Percentiles rank a stretch among this genome's conserved stretches.
Evolutionary conservation across 2,888 invertebrate species (phyloP).

Genomic region (Amorpha juglandis): DNA sequence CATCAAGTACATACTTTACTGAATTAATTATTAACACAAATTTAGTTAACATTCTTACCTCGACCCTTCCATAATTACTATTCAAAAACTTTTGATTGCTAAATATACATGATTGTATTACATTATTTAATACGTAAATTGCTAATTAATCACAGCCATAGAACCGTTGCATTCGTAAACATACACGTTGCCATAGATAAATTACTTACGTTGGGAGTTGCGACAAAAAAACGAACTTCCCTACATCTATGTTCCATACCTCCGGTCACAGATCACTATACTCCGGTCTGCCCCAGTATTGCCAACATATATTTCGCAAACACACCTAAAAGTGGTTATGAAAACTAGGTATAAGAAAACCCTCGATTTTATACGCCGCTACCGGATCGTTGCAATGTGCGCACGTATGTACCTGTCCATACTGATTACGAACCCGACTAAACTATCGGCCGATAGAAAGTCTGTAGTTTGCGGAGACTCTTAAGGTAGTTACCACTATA

Average conservation of each 20-base stretch:
- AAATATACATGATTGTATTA: not conserved
- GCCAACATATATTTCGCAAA: not conserved
- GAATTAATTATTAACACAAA: not conserved
- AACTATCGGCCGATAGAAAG: no score
- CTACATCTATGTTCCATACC: no score
- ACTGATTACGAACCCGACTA: no score
- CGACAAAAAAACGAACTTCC: constrained; percentile 2
- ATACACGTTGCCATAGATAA: constrained; percentile 10
- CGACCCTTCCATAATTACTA: constrained; percentile 51
- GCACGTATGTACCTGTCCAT: no score
- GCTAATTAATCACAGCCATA: not conserved
- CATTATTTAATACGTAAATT: not conserved
- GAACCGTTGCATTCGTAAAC: constrained; percentile 25
- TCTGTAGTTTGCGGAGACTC: no score
- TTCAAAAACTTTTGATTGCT: not conserved
- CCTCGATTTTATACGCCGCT: no score
- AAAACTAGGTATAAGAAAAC: no score
- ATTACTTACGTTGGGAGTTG: no score
- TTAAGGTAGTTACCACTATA: no score
- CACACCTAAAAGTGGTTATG: no score
- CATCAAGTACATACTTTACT: constrained; percentile 3
- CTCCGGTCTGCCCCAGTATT: not conserved
- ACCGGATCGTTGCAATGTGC: no score
- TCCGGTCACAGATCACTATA: no score
- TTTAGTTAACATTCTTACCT: constrained; percentile 47